Percentiles rank a stretch among this genome's conserved stretches.
Conservation (phyloP, 2,113 vertebrate species). For the Motacilla tschutschensis region DNA sequence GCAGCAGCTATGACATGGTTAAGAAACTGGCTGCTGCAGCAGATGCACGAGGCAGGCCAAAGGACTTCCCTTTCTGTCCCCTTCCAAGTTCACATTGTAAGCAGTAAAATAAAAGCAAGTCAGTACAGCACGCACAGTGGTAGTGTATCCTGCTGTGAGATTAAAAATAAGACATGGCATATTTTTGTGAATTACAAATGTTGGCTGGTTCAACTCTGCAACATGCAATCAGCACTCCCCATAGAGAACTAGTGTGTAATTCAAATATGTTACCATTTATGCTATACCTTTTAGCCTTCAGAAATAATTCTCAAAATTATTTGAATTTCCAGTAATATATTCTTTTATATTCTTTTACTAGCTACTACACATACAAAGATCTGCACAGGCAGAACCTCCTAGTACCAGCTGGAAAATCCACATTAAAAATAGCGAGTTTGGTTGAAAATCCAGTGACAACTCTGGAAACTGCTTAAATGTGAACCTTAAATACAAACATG, state of each 20-base stretch:
- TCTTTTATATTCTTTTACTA: background rate
- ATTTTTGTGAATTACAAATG: background rate
- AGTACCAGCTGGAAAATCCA: background rate
- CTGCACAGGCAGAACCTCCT: background rate
- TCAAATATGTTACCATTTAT: background rate
- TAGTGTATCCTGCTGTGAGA: background rate
- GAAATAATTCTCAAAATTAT: background rate
- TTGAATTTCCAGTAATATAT: background rate
- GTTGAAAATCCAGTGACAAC: background rate
- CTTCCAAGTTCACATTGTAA: background rate
- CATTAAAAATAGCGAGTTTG: background rate
- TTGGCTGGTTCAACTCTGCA: background rate
- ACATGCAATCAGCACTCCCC: background rate
- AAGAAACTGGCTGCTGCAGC: background rate
- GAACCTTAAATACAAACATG: background rate
- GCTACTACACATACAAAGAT: background rate
- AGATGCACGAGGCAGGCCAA: background rate
- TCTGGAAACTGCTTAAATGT: background rate
- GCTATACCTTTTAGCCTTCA: background rate
- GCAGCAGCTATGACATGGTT: background rate
- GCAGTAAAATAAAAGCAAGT: background rate
- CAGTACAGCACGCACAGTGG: background rate
- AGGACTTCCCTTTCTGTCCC: background rate
- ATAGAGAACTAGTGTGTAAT: background rate
- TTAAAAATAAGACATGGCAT: background rate